Conservation (phyloP, 2,888 invertebrate species). For the Agrotis puta region DNA sequence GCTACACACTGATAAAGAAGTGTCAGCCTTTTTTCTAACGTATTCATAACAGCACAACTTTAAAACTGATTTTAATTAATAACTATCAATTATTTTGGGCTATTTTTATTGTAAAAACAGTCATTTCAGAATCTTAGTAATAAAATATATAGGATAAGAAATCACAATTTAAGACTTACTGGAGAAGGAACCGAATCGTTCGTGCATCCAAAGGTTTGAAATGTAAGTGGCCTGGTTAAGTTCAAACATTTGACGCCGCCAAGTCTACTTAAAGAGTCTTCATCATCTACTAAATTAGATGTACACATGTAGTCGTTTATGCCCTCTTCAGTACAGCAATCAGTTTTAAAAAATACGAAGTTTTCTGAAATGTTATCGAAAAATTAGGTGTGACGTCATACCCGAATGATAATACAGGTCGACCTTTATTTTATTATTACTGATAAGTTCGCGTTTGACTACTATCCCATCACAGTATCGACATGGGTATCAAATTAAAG, state of each 20-base stretch:
- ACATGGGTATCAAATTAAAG: too few species aligned
- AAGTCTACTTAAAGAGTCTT: slow-evolving; percentile 72
- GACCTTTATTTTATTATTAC: too few species aligned
- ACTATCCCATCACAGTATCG: too few species aligned
- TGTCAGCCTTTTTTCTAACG: too few species aligned
- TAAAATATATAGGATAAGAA: too few species aligned
- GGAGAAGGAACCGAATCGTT: slow-evolving; percentile 29
- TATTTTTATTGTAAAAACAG: too few species aligned
- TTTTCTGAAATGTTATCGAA: not conserved
- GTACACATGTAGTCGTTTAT: slow-evolving; percentile 64
- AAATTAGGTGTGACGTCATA: not conserved
- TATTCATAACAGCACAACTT: too few species aligned
- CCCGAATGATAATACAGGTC: too few species aligned
- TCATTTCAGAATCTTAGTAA: not conserved
- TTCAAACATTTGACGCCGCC: slow-evolving; percentile 70
- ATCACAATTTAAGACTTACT: slow-evolving; percentile 7
- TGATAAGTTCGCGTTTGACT: too few species aligned
- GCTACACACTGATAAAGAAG: too few species aligned
- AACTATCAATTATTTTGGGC: too few species aligned
- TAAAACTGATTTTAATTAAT: too few species aligned
- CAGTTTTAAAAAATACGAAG: slow-evolving; percentile 2
- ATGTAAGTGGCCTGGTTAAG: slow-evolving; percentile 70
- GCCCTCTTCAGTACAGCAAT: slow-evolving; percentile 48
- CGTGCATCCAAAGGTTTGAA: slow-evolving; percentile 69
- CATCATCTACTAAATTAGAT: slow-evolving; percentile 63